Evolutionary conservation across 2,888 invertebrate genomes (phyloP), one percentile per base, ranked within the genome.

Genomic region (Aphidoletes aphidimyza): DNA sequence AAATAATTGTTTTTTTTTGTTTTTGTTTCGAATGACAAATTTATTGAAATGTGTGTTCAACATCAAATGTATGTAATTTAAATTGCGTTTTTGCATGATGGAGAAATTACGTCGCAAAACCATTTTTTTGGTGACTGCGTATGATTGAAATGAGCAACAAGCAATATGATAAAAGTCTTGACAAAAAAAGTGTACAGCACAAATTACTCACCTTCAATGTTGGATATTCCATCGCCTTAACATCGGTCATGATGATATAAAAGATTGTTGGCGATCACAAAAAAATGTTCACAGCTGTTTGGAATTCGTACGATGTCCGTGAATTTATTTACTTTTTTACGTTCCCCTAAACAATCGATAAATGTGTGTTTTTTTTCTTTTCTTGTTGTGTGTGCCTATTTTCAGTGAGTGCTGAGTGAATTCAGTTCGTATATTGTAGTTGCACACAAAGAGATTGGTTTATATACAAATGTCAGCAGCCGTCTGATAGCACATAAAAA

Each of bases 221-320:
- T 84, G 98, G 96, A 91, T 98, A 98, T 90, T 99, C 99, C 89
- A 98, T 91, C 86, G 97, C 95, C 90, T 96, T 97, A 86, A 98
- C 92, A 91, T 98, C 98, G 89, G 81, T n/a, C 81, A 81, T 69
- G 69, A 69, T 69, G 69, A 14, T 26, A n/a, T 22, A 54, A 54
- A 54, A 22, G 2, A 19, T 9, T 42, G 42, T 14, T 49, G 17
- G 6, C n/a, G 11, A 17, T 19, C 49, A 49, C 22, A 54, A 54
- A 54, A 22, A 6, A 54, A 5, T 54, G 26, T 19, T 17, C 47
- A 47, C 47, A 54, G 54, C 26, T 69, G 34, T 69, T 69, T 2
- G 9, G 69, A 34, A 69, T 69, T 69, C n/a, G 69, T 69, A 9
- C 30, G 69, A 69, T 30, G 34, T 11, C 30, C 3, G 22, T 9